Base-by-base conservation (phyloP, 2,797 vertebrate genomes). In the Simalia tracyae region DNA sequence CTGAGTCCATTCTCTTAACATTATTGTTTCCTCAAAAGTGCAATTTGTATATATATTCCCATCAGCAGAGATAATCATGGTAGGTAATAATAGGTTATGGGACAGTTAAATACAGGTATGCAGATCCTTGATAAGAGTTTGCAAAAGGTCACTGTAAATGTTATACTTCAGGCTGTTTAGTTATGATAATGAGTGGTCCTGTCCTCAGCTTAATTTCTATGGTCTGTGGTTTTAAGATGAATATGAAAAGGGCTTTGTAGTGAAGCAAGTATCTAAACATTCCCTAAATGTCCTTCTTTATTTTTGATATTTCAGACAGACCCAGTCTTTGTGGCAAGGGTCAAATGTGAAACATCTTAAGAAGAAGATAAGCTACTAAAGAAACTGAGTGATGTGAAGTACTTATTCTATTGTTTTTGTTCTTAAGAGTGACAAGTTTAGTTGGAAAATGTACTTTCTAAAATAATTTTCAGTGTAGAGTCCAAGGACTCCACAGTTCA, bases 181-280 rank as follows among this genome's bases (percentile, higher is more conserved):
- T 63, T 93, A 94, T 92, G 92, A 92, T 59, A 93, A 94, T 94
- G 93, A 97, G 91, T 86, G 87, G 28, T 91, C 93, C 94, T 97
- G 92, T 96, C 96, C 91, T 94, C 92, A n/a, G 72, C 76, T 95
- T 95, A 94, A 95, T 97, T 97, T 94, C 92, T 90, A 64, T 60
- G 89, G 91, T 66, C 93, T 86, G 22, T 89, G 94, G 94, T 91
- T 96, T 96, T 96, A 95, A 95, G 95, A 93, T 91, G 94, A 87
- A 86, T 94, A 92, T 95, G 89, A 97, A 97, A 96, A 95, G 95
- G 95, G 90, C 95, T 96, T 97, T 97, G 96, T 97, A 31, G 92
- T 93, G 96, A 95, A 96, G 92, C 56, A 89, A 93, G 87, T 92
- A 95, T 96, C 95, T 93, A 96, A 93, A 95, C 15, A 89, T 93